Base-by-base conservation (phyloP, 2,113 vertebrate genomes). In the Lota lota region DNA sequence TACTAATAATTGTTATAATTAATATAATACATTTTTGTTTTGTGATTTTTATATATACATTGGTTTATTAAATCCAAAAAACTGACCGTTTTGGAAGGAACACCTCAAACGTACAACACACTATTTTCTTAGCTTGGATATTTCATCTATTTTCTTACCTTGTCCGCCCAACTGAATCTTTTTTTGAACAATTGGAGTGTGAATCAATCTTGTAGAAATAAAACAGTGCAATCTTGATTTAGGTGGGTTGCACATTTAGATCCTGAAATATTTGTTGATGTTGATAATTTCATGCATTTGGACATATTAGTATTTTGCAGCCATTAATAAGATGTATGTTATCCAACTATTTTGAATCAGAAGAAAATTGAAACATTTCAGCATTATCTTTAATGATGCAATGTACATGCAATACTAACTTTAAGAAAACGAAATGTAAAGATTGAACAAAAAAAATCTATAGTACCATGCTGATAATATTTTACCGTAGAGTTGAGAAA, bases 391-490 rank as follows among this genome's bases (percentile, higher is more conserved):
- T 28, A 63, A 22, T 22, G 64, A 74, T 51, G 63, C 73, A 64
- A 71, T 77, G 28, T 64, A 75, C 80, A 87, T 87, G 82, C 85
- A 73, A 47, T 66, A 53, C 20, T 65, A 82, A 15, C 60, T 73
- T 71, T 67, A 22, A n/a, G 56, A 50, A 28, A 66, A 75, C 77
- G 67, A 68, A 53, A 73, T 47, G 40, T 47, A 65, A 10, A 56
- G 33, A 22, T 70, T 70, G 33, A 3, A 75, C 65, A 59, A 61
- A 79, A 76, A n/a, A 75, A 68, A 72, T 4, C 8, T 40, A 22
- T 47, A 58, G 50, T 50, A 73, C 69, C 79, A 87, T 85, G 78
- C 83, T 40, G 36, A 66, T 70, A 77, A 73, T 67, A 7, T 47
- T 47, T 20, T 11, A 54, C 63, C 57, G 70, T 59, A 36, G 68